phyloP scores from a whole-genome alignment of 2,113 vertebrate genomes.

The Natator depressus region DNA sequence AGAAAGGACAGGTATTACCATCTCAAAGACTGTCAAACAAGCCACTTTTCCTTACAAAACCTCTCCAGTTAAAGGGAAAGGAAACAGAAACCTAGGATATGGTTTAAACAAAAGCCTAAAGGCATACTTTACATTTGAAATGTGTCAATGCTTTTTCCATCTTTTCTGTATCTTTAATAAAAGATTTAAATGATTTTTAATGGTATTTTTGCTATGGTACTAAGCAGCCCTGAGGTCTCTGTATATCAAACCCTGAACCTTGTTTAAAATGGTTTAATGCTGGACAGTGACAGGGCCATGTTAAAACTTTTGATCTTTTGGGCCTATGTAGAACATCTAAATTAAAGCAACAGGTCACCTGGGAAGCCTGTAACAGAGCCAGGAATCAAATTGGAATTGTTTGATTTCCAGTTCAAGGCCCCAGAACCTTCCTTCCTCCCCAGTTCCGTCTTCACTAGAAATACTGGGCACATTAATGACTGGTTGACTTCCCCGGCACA shows the following conservation, averaged over 20 bases:
- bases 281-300: neutral
- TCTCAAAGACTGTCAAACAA: neutral
- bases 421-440: conserved; percentile 15
- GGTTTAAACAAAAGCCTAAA: neutral
- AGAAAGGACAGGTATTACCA: neutral
- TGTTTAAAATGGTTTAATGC: neutral
- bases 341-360: neutral
- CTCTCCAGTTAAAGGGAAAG: neutral
- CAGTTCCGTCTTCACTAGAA: neutral
- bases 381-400: conserved; percentile 1
- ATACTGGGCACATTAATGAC: neutral
- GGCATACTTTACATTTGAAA: neutral
- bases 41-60: neutral
- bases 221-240: neutral
- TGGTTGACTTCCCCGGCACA: neutral
- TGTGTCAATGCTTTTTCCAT: neutral
- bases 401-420: conserved; percentile 20
- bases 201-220: neutral
- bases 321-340: too few relatives aligned
- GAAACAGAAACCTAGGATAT: neutral
- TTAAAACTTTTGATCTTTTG: neutral
- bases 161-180: neutral
- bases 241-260: neutral
- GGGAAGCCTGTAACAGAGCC: neutral
- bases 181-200: neutral